Base-by-base conservation (phyloP, 2,113 vertebrate genomes). In the Tychaedon coryphoeus region DNA sequence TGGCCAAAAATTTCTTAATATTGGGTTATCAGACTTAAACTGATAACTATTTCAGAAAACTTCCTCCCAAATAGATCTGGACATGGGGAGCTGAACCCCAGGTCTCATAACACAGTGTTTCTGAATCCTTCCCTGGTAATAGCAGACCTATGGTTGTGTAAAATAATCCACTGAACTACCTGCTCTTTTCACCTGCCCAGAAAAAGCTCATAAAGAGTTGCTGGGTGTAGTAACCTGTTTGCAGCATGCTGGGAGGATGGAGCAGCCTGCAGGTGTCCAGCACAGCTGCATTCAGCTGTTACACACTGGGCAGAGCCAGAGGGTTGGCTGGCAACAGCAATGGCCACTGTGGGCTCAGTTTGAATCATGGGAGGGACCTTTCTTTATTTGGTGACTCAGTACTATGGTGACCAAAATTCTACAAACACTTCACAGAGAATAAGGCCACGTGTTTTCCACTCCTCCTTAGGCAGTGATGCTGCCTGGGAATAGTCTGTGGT, bases 401-500 rank as follows among this genome's bases (percentile, higher is more conserved):
- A 36, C 84, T 79, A 82, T 90, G 81, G 95, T 85, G 74, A 92
- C 61, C 77, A 70, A 72, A 96, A 26, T 51, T 75, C 62, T 29
- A 81, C 93, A 93, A 91, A 95, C 56, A 91, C 87, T 95, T 88
- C 40, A 95, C 19, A 60, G 60, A 71, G 75, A 87, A 77, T 36
- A 65, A 72, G 42, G 40, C 58, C 74, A 43, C 0, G 0, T 78
- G 65, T 71, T 81, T 84, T 81, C 83, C 0, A 0, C 71, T 81
- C 57, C 69, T 92, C 33, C 45, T 86, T 45, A 45, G 0, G 1
- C 60, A 74, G 36, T 64, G 45, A 56, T 61, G 57, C 76, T 74
- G 61, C 53, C 87, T 89, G 45, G 33, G 53, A 91, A 78, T 72
- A 84, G 86, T 36, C 56, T 51, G 42, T 47, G 34, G 33, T 34